Evolutionary conservation across 2,888 invertebrate species (phyloP), one percentile per base, ranked within the genome.

Genomic region (Tiliacea aurago): DNA sequence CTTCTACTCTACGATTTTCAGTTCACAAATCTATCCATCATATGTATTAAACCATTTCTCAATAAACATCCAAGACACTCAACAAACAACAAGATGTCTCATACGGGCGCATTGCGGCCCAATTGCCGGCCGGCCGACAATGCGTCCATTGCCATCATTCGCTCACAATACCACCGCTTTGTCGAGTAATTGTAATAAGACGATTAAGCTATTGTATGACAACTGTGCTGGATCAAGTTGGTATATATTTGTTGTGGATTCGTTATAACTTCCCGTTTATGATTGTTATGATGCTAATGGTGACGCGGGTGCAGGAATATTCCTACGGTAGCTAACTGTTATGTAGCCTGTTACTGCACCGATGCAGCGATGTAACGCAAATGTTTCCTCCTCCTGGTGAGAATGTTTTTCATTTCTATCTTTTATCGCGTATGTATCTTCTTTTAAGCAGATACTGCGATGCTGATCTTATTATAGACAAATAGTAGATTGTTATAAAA

Each of bases 51-150:
- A 65, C 15, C 4, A 75, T 61, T 71, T 56, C 67, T 71, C 75
- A 53, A 78, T 58, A 69, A 74, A 66, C 62, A 43, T 62, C 45
- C 64, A 76, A 80, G 76, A 73, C 70, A 45, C 20, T 47, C 61
- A 71, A 73, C 73, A 63, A 65, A 69, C 56, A 41, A 69, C 71
- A 64, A 70, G 71, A 73, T 15, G 66, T 64, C 78, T 75, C 80
- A 91, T 91, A 91, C 87, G 91, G 91, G 91, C 80, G 76, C 87
- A 91, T 89, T 89, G 88, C 81, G n/a, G 47, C 13, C 76, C 86
- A 86, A 81, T 86, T 86, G 84, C 37, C 59, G 56, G 7, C 53
- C 51, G 18, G 55, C 59, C 71, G 28, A 81, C 84, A 81, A 72
- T 62, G 66, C 64, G 68, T 10, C 78, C 74, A 75, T 61, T 56